Evolutionary conservation across 2,797 vertebrate genomes (phyloP), one percentile per base, ranked within the genome.

Genomic region (Pseudochirops corinnae): DNA sequence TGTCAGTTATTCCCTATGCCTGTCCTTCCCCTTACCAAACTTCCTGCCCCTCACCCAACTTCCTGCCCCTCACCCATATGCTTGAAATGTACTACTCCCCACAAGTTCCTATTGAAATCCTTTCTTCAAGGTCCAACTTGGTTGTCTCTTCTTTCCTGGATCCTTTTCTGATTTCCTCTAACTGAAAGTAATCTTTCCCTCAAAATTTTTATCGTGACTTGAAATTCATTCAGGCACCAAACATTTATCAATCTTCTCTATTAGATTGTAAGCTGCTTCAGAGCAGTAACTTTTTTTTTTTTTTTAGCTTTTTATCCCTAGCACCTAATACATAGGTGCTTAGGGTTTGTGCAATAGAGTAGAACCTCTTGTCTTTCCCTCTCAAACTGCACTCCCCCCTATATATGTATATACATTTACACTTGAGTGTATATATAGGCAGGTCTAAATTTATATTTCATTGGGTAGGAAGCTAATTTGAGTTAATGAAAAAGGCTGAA

Each of bases 391-490:
- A 52, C 52, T 5, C 31, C 31, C 67, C 67, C 67, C 16, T 16
- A 74, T 39, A 21, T n/a, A n/a, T n/a, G 33, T 67, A n/a, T 60
- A 29, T 29, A 60, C 29, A 33, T 33, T 1, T 62, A 62, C 56
- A 56, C 5, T 1, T 58, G 28, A 28, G 26, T 57, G 10, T 62
- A 3, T 91, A 67, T 93, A 92, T 12, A 96, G 56, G n/a, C 90
- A 91, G 91, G 94, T 92, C 46, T 96, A 67, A 5, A 92, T 56
- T 56, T 95, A 57, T 31, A 92, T 62, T 94, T 91, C 57, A 4
- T 91, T 92, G 94, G 92, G 87, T 55, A 94, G 90, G 93, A 91
- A 90, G 39, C 31, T 55, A 93, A 62, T 67, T 90, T 74, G 46
- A 94, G 55, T 60, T 94, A 24, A 33, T 67, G 55, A 95, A 95